phyloP scores from a whole-genome alignment of 2,888 invertebrate genomes.

The Drosophila kuntzei region DNA sequence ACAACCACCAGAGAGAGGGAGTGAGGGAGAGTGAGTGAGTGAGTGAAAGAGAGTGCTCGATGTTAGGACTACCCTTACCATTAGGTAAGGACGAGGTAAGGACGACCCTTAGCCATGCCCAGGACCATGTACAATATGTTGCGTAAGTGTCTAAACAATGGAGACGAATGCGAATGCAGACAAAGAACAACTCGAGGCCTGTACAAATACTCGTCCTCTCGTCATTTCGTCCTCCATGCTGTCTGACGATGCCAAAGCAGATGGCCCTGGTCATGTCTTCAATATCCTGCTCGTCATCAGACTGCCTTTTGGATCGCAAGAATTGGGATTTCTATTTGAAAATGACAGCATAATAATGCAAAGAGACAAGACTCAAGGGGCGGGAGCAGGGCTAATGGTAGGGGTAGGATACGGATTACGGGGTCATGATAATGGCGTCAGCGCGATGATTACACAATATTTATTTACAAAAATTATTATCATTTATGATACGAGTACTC shows the following conservation, averaged over 20 bases:
- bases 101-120: conserved; percentile 44
- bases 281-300: conserved; percentile 71
- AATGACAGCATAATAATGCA: conserved; percentile 76
- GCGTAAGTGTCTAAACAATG: conserved; percentile 76
- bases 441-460: conserved; percentile 73
- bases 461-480: conserved; percentile 75
- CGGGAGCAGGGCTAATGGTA: not conserved
- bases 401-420: conserved; percentile 4
- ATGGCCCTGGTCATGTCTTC: conserved; percentile 63
- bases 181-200: conserved; percentile 43
- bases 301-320: conserved; percentile 59
- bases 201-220: conserved; percentile 41
- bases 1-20: conserved; percentile 25
- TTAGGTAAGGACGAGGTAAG: conserved; percentile 11
- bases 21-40: not conserved
- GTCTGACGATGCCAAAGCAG: conserved; percentile 47
- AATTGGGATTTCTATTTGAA: conserved; percentile 65
- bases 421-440: conserved; percentile 49
- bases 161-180: conserved; percentile 53
- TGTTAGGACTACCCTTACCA: conserved; percentile 40
- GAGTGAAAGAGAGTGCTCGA: conserved; percentile 8
- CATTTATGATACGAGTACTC: conserved; percentile 60
- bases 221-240: conserved; percentile 41
- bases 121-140: conserved; percentile 62
- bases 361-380: conserved; percentile 7